Percentiles rank a stretch among this genome's conserved stretches.
Conservation (phyloP, 2,113 vertebrate genomes). For the Salvator merianae region DNA sequence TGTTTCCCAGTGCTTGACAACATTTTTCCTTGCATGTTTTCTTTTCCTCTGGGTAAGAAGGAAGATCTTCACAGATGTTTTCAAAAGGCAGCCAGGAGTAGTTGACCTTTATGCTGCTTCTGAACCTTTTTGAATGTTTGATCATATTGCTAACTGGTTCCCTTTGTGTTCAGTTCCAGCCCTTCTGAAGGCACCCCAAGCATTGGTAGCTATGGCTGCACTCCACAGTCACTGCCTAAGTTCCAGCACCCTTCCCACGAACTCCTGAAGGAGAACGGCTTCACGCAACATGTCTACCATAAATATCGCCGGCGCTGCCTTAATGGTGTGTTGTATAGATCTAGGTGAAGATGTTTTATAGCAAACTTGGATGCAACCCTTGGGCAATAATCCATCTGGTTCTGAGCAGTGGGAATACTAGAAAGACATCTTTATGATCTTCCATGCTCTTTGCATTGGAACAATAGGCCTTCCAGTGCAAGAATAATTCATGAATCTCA, state of each 20-base stretch:
- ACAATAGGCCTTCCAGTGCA: no score
- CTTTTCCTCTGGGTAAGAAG: no score
- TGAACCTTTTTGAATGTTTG: not conserved
- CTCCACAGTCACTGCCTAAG: constrained; percentile 96
- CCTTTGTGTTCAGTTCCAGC: constrained; percentile 82
- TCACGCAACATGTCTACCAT: constrained; percentile 99
- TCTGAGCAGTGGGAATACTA: not conserved
- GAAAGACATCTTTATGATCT: not conserved
- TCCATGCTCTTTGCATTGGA: not conserved
- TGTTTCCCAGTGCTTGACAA: no score
- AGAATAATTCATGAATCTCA: not conserved
- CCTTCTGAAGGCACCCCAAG: constrained; percentile 91
- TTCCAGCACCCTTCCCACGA: constrained; percentile 98
- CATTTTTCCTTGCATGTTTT: no score
- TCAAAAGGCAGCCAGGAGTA: not conserved
- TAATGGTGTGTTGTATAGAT: constrained; percentile 80
- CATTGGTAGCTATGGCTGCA: constrained; percentile 90
- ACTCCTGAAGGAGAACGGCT: constrained; percentile 98
- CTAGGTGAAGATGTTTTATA: not conserved
- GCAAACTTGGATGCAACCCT: not conserved
- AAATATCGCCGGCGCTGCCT: constrained; percentile 99
- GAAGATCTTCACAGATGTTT: no score
- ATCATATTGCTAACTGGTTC: not conserved
- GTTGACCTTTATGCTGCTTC: not conserved
- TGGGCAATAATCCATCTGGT: not conserved